Evolutionary conservation across 2,888 invertebrate genomes (phyloP).

Genomic region (Meliscaeva auricollis): DNA sequence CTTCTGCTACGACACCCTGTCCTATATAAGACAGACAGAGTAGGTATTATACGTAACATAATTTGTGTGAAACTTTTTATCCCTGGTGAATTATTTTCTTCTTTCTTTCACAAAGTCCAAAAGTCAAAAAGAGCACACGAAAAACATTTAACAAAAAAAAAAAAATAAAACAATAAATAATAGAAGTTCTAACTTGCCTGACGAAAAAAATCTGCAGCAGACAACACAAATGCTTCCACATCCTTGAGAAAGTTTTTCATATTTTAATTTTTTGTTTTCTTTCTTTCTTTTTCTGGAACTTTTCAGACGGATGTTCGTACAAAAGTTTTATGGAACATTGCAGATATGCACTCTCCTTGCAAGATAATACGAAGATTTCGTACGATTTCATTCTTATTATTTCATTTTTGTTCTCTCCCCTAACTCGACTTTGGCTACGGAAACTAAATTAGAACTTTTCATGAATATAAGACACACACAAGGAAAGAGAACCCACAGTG

Average conservation of each 20-base stretch:
- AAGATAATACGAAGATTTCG: conserved; percentile 62
- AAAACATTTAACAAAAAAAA: conserved; percentile 31
- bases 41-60: conserved; percentile 27
- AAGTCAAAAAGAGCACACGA: conserved; percentile 49
- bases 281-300: conserved; percentile 49
- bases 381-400: conserved; percentile 59
- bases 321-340: conserved; percentile 67
- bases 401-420: conserved; percentile 40
- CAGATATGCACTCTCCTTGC: conserved; percentile 63
- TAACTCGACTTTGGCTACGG: background rate
- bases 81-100: conserved; percentile 29
- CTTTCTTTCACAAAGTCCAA: conserved; percentile 46
- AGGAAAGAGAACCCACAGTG: background rate
- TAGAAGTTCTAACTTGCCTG: conserved; percentile 30
- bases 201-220: conserved; percentile 64
- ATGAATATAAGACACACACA: conserved; percentile 33
- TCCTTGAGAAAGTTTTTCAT: conserved; percentile 62
- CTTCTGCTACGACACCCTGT: conserved; percentile 26
- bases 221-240: conserved; percentile 65
- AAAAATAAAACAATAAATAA: conserved; percentile 15
- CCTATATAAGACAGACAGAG: background rate
- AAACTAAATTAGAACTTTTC: conserved; percentile 60
- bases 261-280: conserved; percentile 63
- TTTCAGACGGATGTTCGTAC: conserved; percentile 66
- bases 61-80: conserved; percentile 58